Evolutionary conservation across 2,797 vertebrate species (phyloP).

Genomic region (Rhinophrynus dorsalis): DNA sequence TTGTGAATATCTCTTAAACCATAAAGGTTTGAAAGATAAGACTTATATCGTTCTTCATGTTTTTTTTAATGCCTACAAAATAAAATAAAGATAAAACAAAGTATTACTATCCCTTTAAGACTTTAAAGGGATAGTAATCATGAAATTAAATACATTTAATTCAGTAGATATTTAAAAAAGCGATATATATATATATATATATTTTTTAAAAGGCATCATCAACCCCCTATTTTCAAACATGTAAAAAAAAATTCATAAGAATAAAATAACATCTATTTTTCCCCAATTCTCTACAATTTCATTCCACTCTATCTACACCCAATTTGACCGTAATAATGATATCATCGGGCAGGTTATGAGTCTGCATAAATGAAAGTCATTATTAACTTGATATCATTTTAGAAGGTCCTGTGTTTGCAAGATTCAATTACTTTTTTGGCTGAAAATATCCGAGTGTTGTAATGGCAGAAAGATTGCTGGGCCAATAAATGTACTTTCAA

Average conservation of each 20-base stretch:
- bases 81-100: no score
- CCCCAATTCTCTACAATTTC: slow-evolving; percentile 16
- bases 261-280: slow-evolving; percentile 7
- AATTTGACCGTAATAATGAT: slow-evolving; percentile 17
- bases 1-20: no score
- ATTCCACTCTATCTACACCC: neutral
- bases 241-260: slow-evolving; percentile 11
- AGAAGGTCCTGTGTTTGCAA: neutral
- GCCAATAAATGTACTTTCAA: slow-evolving; percentile 23
- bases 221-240: neutral
- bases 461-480: slow-evolving; percentile 8
- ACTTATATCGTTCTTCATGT: no score
- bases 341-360: slow-evolving; percentile 1
- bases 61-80: no score
- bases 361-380: slow-evolving; percentile 32
- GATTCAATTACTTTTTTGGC: slow-evolving; percentile 17
- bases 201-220: neutral
- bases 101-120: no score
- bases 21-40: no score
- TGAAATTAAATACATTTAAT: no score
- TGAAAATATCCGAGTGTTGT: slow-evolving; percentile 9
- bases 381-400: slow-evolving; percentile 34
- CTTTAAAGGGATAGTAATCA: no score
- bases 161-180: no score
- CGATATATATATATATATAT: no score